Evolutionary conservation across 2,888 invertebrate genomes (phyloP), one percentile per base, ranked within the genome.

Genomic region (Folsomia manolachei): DNA sequence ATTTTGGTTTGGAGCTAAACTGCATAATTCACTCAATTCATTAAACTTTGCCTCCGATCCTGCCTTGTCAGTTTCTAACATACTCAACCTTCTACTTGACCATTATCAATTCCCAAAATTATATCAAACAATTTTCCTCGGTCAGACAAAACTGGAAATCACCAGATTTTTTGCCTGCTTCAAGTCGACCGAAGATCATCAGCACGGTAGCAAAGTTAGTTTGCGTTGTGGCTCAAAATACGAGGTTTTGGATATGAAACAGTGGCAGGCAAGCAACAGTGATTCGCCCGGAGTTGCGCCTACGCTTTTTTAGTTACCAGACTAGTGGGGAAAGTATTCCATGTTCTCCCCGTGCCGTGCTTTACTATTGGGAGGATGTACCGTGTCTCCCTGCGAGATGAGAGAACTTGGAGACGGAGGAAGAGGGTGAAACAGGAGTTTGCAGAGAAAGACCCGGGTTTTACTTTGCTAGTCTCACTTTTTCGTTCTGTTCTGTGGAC

Each of bases 401-500:
- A 14, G 39, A 4, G 4, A 14, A 4, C 39, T 4, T 39, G 60
- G 4, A 11, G 25, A 11, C 21, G 7, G 7, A 27, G 39, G 9
- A n/a, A 21, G 27, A 52, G 66, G 51, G 19, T 66, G 51, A 51
- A n/a, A n/a, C n/a, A n/a, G n/a, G n/a, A n/a, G n/a, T n/a, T n/a
- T n/a, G n/a, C n/a, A n/a, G n/a, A 66, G 7, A 51, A 66, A 66
- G n/a, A 51, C 53, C 53, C 52, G 27, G 67, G 25, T 21, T 56
- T 67, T 56, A 56, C 21, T 39, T 56, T 7, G 11, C 56, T 60
- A 56, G 56, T 60, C 60, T 60, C 67, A 56, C 56, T 60, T 67
- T 67, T 67, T 56, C 52, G 67, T 60, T 67, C 67, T 67, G 67
- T 60, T 67, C 67, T 67, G 67, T 60, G 53, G 67, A 56, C 67